A percentile compares a stretch with the other conserved stretches of the same genome.
Evolutionary conservation across 2,888 invertebrate genomes (phyloP).

Genomic region (Panzeria rudis): DNA sequence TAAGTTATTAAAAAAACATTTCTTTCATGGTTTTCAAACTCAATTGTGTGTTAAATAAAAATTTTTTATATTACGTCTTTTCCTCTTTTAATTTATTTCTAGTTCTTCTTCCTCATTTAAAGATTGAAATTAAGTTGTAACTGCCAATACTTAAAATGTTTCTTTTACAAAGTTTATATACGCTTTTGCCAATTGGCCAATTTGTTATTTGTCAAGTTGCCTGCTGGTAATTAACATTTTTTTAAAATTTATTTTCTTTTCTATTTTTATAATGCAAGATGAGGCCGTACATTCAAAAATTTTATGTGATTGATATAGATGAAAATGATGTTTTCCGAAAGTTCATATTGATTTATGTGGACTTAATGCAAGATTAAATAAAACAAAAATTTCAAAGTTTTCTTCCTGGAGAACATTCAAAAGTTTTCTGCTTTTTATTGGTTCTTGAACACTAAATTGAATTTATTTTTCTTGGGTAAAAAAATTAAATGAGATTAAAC

Average conservation of each 20-base stretch:
- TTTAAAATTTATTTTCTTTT: not conserved
- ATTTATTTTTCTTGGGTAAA: too few relatives aligned
- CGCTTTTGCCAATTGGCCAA: constrained; percentile 40
- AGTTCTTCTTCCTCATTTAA: not conserved
- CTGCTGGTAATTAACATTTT: not conserved
- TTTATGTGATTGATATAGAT: not conserved
- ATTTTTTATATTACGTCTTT: not conserved
- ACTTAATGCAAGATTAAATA: too few relatives aligned
- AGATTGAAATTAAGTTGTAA: constrained; percentile 11
- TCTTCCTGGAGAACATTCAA: too few relatives aligned
- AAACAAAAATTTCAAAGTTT: too few relatives aligned
- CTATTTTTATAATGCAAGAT: not conserved
- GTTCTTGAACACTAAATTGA: too few relatives aligned
- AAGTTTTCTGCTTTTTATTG: too few relatives aligned
- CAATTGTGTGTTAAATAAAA: not conserved
- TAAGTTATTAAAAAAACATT: too few relatives aligned
- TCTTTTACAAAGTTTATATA: not conserved
- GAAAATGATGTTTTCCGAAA: not conserved
- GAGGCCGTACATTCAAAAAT: not conserved
- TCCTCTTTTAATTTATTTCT: not conserved
- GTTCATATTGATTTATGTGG: too few relatives aligned
- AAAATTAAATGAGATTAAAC: too few relatives aligned
- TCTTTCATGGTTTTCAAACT: not conserved
- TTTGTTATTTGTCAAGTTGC: not conserved
- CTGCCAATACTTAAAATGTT: not conserved